phyloP scores from a whole-genome alignment of 2,797 vertebrate species.

The Ctenopoma multispine region DNA sequence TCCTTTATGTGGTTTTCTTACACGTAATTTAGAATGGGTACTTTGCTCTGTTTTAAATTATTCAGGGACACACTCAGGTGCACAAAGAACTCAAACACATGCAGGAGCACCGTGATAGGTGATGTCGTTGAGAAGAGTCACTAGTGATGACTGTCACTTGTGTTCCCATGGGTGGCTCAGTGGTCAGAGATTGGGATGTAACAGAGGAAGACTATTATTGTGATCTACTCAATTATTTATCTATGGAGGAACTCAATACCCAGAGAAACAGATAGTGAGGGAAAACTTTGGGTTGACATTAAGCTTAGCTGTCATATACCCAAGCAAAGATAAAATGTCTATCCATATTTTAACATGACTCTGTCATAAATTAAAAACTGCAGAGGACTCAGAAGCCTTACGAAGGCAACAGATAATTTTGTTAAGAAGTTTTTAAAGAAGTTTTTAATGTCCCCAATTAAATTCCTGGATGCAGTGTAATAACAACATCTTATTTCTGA shows the following conservation, averaged over 20 bases:
- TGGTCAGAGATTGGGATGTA: slow-evolving; percentile 69
- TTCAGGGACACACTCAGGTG: slow-evolving; percentile 38
- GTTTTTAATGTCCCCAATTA: not conserved
- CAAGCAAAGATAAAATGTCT: slow-evolving; percentile 18
- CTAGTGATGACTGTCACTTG: slow-evolving; percentile 61
- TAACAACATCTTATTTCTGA: not conserved
- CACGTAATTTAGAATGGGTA: slow-evolving; percentile 50
- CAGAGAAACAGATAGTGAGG: slow-evolving; percentile 10
- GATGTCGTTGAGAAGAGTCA: slow-evolving; percentile 49
- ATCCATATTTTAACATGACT: slow-evolving; percentile 11
- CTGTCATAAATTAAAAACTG: slow-evolving; percentile 2
- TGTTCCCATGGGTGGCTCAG: slow-evolving; percentile 53
- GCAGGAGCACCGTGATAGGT: slow-evolving; percentile 26
- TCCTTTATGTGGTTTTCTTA: slow-evolving; percentile 42
- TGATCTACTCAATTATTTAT: slow-evolving; percentile 74
- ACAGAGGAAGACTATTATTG: slow-evolving; percentile 68
- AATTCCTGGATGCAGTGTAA: slow-evolving; percentile 1
- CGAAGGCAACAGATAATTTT: not conserved
- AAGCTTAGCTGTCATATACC: slow-evolving; percentile 26
- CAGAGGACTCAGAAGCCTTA: slow-evolving; percentile 4
- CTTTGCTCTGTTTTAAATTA: slow-evolving; percentile 62
- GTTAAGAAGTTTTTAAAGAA: not conserved
- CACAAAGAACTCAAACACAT: slow-evolving; percentile 13
- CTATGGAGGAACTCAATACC: slow-evolving; percentile 58
- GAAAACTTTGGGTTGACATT: slow-evolving; percentile 26